phyloP scores from a whole-genome alignment of 2,113 vertebrate genomes.

The Cromileptes altivelis region DNA sequence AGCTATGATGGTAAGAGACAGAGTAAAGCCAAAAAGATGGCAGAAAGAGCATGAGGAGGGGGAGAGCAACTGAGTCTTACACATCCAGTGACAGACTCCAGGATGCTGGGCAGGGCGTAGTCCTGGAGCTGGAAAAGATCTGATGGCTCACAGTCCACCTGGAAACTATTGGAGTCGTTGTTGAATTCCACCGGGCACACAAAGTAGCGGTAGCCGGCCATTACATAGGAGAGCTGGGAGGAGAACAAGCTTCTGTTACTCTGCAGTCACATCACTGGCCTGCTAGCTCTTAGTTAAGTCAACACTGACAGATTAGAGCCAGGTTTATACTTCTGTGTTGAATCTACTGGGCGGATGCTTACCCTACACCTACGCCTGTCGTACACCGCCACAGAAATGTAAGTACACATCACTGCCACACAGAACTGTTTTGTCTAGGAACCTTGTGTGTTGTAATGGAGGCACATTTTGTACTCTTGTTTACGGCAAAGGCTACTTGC shows the following conservation, averaged over 20 bases:
- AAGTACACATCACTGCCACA: too few relatives aligned
- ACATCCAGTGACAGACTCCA: conserved; percentile 93
- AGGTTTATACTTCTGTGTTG: too few relatives aligned
- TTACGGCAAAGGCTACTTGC: too few relatives aligned
- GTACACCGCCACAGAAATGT: too few relatives aligned
- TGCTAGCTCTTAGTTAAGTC: not conserved
- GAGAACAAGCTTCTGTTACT: not conserved
- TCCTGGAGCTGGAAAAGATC: conserved; percentile 97
- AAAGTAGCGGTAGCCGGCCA: conserved; percentile 96
- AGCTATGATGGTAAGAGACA: not conserved
- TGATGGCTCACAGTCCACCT: conserved; percentile 94
- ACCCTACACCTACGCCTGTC: too few relatives aligned
- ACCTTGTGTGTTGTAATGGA: too few relatives aligned
- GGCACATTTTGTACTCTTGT: too few relatives aligned
- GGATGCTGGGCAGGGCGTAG: conserved; percentile 89
- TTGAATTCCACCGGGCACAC: conserved; percentile 98
- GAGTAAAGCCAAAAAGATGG: not conserved
- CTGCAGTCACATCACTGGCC: not conserved
- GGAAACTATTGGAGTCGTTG: conserved; percentile 97
- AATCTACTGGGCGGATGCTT: too few relatives aligned
- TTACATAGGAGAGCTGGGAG: conserved; percentile 93
- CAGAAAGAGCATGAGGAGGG: not conserved
- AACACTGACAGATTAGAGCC: not conserved
- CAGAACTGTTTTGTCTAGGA: too few relatives aligned
- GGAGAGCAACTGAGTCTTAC: conserved; percentile 77